A percentile compares a stretch with the other conserved stretches of the same genome.
Conservation (phyloP, 2,888 invertebrate species). For the Holacanthella duospinosa region DNA sequence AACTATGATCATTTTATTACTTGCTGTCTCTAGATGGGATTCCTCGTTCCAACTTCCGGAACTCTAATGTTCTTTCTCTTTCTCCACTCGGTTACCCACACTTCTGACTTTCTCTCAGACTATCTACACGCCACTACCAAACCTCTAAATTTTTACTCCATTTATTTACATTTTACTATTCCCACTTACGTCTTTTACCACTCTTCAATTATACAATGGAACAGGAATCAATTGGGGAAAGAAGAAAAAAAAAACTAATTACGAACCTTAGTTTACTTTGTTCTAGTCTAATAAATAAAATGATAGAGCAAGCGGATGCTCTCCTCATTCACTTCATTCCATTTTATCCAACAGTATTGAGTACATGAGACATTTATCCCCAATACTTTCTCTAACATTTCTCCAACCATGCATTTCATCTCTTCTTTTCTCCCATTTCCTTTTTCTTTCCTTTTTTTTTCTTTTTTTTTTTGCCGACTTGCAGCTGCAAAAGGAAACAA, state of each 20-base stretch:
- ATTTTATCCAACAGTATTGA: constrained; percentile 4
- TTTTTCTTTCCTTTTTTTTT: neutral
- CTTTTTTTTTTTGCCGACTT: constrained; percentile 12
- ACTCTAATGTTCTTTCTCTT: constrained; percentile 17
- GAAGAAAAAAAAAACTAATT: no score
- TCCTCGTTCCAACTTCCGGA: constrained; percentile 18
- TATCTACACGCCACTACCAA: no score
- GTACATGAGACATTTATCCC: constrained; percentile 7
- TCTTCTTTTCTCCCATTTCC: constrained; percentile 1
- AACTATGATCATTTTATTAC: constrained; percentile 30
- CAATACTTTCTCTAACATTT: constrained; percentile 6
- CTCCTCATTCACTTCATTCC: neutral
- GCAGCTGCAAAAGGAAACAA: constrained; percentile 7
- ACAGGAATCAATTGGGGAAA: no score
- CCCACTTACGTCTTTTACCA: neutral
- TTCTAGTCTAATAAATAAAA: neutral
- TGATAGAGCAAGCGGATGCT: neutral
- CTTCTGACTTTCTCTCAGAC: constrained; percentile 3
- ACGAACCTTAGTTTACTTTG: no score
- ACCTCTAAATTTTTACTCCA: no score
- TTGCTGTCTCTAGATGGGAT: constrained; percentile 21
- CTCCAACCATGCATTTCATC: neutral
- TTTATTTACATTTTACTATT: no score
- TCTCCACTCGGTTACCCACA: constrained; percentile 17
- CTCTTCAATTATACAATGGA: no score